Percentiles rank a stretch among this genome's conserved stretches.
These are phyloP conservation scores for Porites australiensis DNA, from an alignment of 64 coral and sea anemone species.

Conservation along the genomic window DNA sequence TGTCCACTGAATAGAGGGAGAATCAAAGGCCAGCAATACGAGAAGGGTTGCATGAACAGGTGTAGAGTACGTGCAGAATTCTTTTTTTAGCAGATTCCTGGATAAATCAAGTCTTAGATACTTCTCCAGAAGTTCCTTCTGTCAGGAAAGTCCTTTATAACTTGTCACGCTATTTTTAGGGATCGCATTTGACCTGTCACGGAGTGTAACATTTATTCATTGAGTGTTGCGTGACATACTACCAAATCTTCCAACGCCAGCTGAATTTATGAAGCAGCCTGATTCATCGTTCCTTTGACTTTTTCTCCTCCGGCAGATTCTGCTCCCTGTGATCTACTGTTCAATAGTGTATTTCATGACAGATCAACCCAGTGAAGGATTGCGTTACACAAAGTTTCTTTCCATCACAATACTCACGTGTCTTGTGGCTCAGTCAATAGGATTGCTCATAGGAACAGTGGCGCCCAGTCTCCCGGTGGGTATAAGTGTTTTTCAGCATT, in stretches of 20 bases:
- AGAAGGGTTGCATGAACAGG: too few species aligned
- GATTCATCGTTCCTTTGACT: background rate
- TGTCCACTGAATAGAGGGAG: too few species aligned
- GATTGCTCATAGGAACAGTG: slow-evolving; percentile 93
- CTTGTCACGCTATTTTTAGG: background rate
- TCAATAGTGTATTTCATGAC: slow-evolving; percentile 99
- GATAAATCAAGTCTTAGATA: too few species aligned
- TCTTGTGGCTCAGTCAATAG: slow-evolving; percentile 97
- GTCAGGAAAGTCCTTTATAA: too few species aligned
- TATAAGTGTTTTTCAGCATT: background rate
- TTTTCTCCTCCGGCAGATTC: slow-evolving; percentile 51
- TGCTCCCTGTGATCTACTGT: slow-evolving; percentile 97
- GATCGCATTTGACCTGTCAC: background rate
- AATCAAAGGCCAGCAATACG: too few species aligned
- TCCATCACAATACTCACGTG: slow-evolving; percentile 94
- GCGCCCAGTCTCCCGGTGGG: slow-evolving; percentile 99
- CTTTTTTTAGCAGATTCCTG: too few species aligned
- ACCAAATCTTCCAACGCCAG: background rate
- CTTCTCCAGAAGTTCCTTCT: too few species aligned
- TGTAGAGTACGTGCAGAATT: too few species aligned
- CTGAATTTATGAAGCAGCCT: background rate
- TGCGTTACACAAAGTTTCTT: slow-evolving; percentile 97
- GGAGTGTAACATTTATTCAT: background rate
- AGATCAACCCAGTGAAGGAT: slow-evolving; percentile 91
- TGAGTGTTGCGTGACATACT: background rate